Conservation (phyloP, 2,797 vertebrate genomes). For the Limosa lapponica region DNA sequence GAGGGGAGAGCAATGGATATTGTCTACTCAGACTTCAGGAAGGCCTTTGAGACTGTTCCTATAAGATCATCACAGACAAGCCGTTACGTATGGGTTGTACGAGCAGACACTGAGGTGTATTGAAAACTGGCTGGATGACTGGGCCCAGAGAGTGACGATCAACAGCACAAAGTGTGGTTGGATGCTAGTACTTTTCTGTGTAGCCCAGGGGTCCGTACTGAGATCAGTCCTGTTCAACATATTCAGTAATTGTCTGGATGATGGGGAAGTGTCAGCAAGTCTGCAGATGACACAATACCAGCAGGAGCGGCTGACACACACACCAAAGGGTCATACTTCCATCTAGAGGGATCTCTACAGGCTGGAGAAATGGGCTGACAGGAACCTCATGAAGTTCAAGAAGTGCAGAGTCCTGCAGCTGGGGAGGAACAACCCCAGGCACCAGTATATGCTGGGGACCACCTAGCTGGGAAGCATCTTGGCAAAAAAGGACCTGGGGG, state of each 20-base stretch:
- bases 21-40: neutral
- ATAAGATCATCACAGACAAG: neutral
- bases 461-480: neutral
- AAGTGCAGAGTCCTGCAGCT: neutral
- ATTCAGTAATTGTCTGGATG: neutral
- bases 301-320: neutral
- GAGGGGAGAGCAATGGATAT: accelerated
- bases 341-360: neutral
- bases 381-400: neutral
- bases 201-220: neutral
- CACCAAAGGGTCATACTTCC: neutral
- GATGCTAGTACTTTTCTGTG: neutral
- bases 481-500: too few relatives aligned
- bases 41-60: neutral
- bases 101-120: too few relatives aligned
- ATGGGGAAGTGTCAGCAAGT: neutral
- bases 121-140: neutral
- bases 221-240: neutral
- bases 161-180: neutral
- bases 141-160: neutral
- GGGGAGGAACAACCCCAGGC: neutral
- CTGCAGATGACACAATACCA: neutral
- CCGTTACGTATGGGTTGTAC: neutral
- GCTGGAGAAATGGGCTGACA: neutral
- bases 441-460: too few relatives aligned